phyloP scores from a whole-genome alignment of 2,888 invertebrate species.

The Protophormia terraenovae region DNA sequence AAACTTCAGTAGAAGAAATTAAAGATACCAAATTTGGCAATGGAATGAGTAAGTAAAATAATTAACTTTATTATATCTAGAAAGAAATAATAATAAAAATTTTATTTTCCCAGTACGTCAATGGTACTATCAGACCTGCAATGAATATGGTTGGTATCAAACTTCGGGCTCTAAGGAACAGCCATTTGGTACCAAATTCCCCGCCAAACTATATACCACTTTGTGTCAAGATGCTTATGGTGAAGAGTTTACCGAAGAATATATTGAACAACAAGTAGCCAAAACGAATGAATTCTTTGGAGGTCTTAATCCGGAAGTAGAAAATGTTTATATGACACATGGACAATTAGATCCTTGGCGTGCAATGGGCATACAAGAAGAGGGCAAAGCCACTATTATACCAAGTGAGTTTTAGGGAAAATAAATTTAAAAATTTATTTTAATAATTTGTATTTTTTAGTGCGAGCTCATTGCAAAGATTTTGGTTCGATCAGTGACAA shows the following conservation, averaged over 20 bases:
- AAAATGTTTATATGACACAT: conserved; percentile 83
- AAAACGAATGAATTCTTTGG: conserved; percentile 82
- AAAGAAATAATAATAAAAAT: neutral
- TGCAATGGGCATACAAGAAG: conserved; percentile 81
- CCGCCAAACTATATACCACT: conserved; percentile 73
- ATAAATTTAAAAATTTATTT: neutral
- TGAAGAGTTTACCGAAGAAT: conserved; percentile 72
- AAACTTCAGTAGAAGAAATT: conserved; percentile 69
- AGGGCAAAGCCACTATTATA: conserved; percentile 75
- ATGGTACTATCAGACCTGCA: conserved; percentile 93
- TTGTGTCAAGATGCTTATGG: conserved; percentile 77
- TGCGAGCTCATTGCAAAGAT: conserved; percentile 79
- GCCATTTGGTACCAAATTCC: conserved; percentile 82
- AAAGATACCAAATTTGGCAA: conserved; percentile 70
- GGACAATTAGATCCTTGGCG: conserved; percentile 84
- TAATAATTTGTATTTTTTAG: conserved; percentile 62
- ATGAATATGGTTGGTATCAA: conserved; percentile 93
- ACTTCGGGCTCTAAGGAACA: conserved; percentile 85
- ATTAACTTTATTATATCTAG: neutral
- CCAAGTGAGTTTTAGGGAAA: conserved; percentile 74
- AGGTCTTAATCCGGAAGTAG: conserved; percentile 80
- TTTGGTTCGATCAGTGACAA: conserved; percentile 75
- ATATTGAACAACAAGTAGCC: conserved; percentile 71
- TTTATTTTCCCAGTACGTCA: conserved; percentile 81
- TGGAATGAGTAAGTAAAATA: conserved; percentile 73